Base-by-base conservation (phyloP, 2,797 vertebrate species). In the Semotilus atromaculatus region DNA sequence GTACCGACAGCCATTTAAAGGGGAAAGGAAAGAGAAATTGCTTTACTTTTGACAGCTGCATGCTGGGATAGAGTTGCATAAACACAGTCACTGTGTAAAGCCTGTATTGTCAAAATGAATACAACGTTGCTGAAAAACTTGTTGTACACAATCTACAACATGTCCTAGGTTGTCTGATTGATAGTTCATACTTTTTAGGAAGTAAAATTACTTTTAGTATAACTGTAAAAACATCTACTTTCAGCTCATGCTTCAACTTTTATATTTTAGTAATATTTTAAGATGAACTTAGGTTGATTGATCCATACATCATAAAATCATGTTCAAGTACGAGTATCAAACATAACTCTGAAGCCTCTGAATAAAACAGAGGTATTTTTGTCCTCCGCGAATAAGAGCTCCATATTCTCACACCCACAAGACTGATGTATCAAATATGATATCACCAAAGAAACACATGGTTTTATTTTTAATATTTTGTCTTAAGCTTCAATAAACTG, bases 1-100 rank as follows among this genome's bases (percentile, higher is more conserved):
- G 77, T 86, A 81, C 48, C 80, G 77, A 87, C 51, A 72, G 82
- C 40, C 18, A 23, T 74, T 83, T 83, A 66, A 72, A 82, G 7
- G 38, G 70, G 76, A 86, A 76, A 26, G 45, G 29, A 60, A 38
- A 18, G 31, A 43, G 36, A 48, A 55, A 31, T 34, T 7, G 9
- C 40, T 29, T 29, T 71, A 43, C 13, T 7, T 71, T 43, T 43
- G 71, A 31, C 26, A 29, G 14, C 3, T 10, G n/a, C n/a, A 72
- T 72, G n/a, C n/a, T 29, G 16, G n/a, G 10, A 48, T 48, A 48
- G n/a, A 5, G n/a, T 29, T 72, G n/a, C n/a, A 45, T 18, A 13
- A 70, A 38, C 19, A 21, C 16, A 34, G 64, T 4, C 62, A 34
- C 29, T 3, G 60, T 64, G 14, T 10, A 21, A 68, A 21, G 19